Conservation (phyloP, 37 sponge, comb jelly and placozoan genomes). For the Spongilla lacustris region DNA sequence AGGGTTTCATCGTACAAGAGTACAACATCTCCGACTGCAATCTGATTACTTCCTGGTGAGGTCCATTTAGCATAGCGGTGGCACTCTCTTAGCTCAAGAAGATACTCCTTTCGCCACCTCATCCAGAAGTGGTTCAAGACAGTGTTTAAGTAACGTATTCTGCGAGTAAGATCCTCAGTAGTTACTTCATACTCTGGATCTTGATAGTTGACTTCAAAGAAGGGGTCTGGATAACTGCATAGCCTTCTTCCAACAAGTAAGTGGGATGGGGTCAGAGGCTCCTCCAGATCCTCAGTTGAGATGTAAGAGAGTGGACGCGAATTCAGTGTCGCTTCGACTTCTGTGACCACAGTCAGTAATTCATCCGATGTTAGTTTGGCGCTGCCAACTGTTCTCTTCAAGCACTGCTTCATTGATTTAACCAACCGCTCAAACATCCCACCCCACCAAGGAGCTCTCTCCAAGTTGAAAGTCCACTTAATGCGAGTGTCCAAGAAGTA, state of each 20-base stretch:
- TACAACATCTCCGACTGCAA: conserved; percentile 20
- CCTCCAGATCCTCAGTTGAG: conserved; percentile 40
- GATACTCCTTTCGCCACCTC: conserved; percentile 33
- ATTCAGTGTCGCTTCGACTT: conserved; percentile 40
- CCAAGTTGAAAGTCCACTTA: too few species aligned
- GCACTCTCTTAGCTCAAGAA: conserved; percentile 19
- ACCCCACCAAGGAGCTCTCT: too few species aligned
- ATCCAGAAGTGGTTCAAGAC: conserved; percentile 34
- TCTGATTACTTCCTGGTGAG: neutral
- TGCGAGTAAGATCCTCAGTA: neutral
- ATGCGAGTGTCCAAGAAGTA: too few species aligned
- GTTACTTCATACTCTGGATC: neutral
- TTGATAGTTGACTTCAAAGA: neutral
- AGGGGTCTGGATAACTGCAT: conserved; percentile 19
- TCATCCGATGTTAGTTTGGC: too few species aligned
- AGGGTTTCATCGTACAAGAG: conserved; percentile 14
- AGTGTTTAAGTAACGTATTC: conserved; percentile 10
- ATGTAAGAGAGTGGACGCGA: conserved; percentile 46
- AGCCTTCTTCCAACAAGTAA: conserved; percentile 23
- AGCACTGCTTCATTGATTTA: too few species aligned
- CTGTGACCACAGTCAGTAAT: conserved; percentile 16
- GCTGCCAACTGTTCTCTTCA: too few species aligned
- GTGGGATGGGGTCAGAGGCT: conserved; percentile 53
- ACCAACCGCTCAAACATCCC: too few species aligned
- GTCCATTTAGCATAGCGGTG: conserved; percentile 8